Evolutionary conservation across 2,797 vertebrate species (phyloP).

Genomic region (Anguilla obscura): DNA sequence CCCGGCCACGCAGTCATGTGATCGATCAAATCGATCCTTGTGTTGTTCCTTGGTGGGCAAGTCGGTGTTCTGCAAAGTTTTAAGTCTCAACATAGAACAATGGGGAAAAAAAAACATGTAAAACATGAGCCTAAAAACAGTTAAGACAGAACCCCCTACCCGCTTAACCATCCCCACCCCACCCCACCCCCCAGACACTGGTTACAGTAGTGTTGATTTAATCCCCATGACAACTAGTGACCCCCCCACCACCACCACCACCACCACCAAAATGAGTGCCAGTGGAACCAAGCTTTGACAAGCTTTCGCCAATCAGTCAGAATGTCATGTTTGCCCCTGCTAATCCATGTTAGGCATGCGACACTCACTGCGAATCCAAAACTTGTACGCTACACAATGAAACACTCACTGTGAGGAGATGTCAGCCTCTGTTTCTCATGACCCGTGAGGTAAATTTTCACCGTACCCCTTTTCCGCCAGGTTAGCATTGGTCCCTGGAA

Average conservation of each 20-base stretch:
- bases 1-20: too few species aligned
- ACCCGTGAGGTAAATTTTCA: too few species aligned
- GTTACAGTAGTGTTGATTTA: not conserved
- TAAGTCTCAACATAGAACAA: too few species aligned
- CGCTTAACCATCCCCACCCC: not conserved
- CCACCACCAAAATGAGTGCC: not conserved
- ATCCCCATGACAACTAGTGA: slow-evolving; percentile 1
- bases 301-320: not conserved
- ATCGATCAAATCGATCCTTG: too few species aligned
- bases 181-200: not conserved
- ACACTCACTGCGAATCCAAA: not conserved
- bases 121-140: too few species aligned
- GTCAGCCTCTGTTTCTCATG: too few species aligned
- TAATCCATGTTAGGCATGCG: not conserved
- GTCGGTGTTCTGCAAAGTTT: too few species aligned
- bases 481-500: not conserved
- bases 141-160: too few species aligned
- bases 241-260: not conserved
- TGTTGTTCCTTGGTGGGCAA: too few species aligned
- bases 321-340: not conserved
- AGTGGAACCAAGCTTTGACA: not conserved
- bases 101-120: too few species aligned
- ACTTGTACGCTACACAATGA: too few species aligned
- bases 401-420: too few species aligned
- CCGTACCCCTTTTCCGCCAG: not conserved